Evolutionary conservation across 2,888 invertebrate genomes (phyloP).

Genomic region (Selenia dentaria): DNA sequence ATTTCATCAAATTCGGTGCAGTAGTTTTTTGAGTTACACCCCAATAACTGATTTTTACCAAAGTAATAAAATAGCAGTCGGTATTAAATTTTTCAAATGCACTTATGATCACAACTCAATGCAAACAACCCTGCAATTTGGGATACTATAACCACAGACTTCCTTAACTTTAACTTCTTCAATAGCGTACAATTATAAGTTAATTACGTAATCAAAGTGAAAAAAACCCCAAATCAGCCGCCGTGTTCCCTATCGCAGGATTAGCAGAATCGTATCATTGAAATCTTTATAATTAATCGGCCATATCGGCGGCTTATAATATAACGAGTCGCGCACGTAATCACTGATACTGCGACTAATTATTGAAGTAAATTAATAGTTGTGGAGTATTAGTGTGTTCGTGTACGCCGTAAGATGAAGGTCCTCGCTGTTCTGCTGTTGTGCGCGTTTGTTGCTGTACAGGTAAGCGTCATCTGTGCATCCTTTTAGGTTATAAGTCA

Average conservation of each 20-base stretch:
- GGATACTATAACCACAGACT: too few species aligned
- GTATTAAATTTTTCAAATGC: too few species aligned
- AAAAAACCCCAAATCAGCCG: neutral
- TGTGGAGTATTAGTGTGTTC: conserved; percentile 34
- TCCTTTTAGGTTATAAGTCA: too few species aligned
- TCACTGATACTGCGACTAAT: conserved; percentile 34
- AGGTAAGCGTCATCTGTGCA: too few species aligned
- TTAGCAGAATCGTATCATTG: conserved; percentile 33
- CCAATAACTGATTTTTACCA: too few species aligned
- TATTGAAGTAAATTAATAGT: conserved; percentile 33
- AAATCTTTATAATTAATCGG: conserved; percentile 42
- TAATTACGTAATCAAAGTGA: neutral
- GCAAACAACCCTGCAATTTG: too few species aligned
- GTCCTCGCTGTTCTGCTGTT: conserved; percentile 59
- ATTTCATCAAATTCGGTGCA: too few species aligned
- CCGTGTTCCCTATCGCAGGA: conserved; percentile 26
- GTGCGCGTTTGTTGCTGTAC: conserved; percentile 61
- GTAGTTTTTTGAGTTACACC: too few species aligned
- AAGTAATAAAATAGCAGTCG: too few species aligned
- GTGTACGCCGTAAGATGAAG: conserved; percentile 60
- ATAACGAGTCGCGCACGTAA: conserved; percentile 33
- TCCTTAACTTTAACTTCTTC: too few species aligned
- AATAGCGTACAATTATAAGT: neutral
- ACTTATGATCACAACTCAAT: too few species aligned
- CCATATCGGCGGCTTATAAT: conserved; percentile 47